These are phyloP conservation scores for Hippocampus barbouri DNA, from an alignment of 2,113 vertebrate species.

Conservation along the genomic window DNA sequence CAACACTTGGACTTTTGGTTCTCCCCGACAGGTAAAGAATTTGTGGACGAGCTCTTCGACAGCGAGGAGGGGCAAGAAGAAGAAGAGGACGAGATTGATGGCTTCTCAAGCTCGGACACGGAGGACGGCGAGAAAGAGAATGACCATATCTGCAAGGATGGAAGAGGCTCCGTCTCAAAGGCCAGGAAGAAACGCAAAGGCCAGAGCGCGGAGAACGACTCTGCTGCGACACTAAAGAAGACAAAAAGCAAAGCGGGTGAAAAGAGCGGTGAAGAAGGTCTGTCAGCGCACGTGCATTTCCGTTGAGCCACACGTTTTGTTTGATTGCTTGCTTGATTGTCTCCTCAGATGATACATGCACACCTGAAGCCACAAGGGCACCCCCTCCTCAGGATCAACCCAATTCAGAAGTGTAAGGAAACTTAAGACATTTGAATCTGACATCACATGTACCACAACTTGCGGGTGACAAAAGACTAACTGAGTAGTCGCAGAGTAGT, in stretches of 20 bases:
- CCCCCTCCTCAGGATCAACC: slow-evolving; percentile 33
- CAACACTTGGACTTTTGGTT: neutral
- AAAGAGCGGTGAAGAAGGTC: slow-evolving; percentile 27
- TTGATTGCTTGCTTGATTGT: neutral
- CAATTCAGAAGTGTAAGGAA: slow-evolving; percentile 44
- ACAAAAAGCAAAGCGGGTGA: slow-evolving; percentile 34
- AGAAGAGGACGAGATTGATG: slow-evolving; percentile 23
- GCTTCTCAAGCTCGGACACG: slow-evolving; percentile 28
- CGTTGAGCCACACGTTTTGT: neutral
- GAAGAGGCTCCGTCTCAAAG: neutral
- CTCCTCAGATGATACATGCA: slow-evolving; percentile 37
- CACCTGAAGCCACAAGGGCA: slow-evolving; percentile 42
- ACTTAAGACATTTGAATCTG: neutral
- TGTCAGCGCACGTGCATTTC: neutral
- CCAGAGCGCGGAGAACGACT: slow-evolving; percentile 49
- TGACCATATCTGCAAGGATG: slow-evolving; percentile 65
- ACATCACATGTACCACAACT: no score
- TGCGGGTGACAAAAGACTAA: no score
- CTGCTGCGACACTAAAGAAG: slow-evolving; percentile 36
- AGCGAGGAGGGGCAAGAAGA: slow-evolving; percentile 57
- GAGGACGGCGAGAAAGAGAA: slow-evolving; percentile 81
- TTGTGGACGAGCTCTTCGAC: slow-evolving; percentile 36
- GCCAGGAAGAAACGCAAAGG: slow-evolving; percentile 70
- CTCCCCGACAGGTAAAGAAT: neutral
- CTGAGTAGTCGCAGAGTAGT: no score